Base-by-base conservation (phyloP, 2,113 vertebrate genomes). In the Phalacrocorax carbo region DNA sequence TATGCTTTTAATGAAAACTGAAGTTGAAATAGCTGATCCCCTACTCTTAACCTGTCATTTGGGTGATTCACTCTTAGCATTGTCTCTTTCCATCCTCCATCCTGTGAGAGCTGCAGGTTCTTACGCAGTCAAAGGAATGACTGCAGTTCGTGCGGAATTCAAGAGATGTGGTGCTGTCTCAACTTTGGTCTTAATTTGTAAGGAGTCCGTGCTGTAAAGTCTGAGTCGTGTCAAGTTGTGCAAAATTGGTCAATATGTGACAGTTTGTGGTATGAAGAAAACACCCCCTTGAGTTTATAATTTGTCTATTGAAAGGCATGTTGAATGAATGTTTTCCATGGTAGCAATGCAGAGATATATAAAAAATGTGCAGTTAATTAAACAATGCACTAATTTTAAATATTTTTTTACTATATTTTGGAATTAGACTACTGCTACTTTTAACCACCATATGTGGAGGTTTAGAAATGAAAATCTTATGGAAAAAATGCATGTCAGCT, bases 161-260 rank as follows among this genome's bases (percentile, higher is more conserved):
- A 73, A 34, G 73, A 71, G 55, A 79, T 68, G 62, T 16, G 11
- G 17, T 66, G 22, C 36, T 75, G 22, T 29, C 46, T 72, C 23
- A 79, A 36, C 27, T 76, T 76, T n/a, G 55, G 6, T 34, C 32
- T 65, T 86, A 38, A 42, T 86, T 91, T 93, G 13, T 46, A 26
- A 72, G 38, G 82, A 49, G 23, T 70, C 23, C 6, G 0, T 86
- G 27, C 27, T 86, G 30, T 77, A 49, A 66, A 79, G 52, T 57
- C 23, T n/a, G 51, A 69, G 46, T 60, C 3, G 7, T 11, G 52
- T 69, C 61, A 49, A 19, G 54, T 22, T 52, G 19, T 48, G 32
- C 6, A 61, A 70, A 87, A 46, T 3, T 51, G 1, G 0, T 68
- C 26, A 34, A 14, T 27, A 38, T 0, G 1, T 51, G 36, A 23